Percentiles rank a stretch among this genome's conserved stretches.
These are phyloP conservation scores for Nothocercus julius DNA, from an alignment of 2,113 vertebrate genomes.

Conservation along the genomic window DNA sequence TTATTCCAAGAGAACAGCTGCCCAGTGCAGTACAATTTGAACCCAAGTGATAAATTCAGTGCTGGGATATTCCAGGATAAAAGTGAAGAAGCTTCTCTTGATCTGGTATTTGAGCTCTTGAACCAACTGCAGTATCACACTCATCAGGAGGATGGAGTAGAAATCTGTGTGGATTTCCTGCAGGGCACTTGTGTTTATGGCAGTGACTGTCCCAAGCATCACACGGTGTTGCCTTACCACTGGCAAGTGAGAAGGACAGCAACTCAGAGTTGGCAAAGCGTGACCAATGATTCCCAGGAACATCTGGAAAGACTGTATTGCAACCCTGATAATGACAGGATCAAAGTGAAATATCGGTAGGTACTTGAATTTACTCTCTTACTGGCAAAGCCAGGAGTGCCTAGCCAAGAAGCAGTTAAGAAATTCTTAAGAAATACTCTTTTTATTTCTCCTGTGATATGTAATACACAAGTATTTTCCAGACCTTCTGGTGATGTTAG, in stretches of 20 bases:
- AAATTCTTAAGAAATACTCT: neutral
- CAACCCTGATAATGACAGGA: conserved; percentile 96
- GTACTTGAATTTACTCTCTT: conserved; percentile 63
- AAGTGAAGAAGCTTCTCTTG: conserved; percentile 96
- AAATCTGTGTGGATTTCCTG: conserved; percentile 96
- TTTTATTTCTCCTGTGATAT: fast-evolving
- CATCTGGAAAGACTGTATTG: conserved; percentile 98
- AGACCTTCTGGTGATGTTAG: neutral
- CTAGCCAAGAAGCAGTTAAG: neutral
- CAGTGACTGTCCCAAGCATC: conserved; percentile 92
- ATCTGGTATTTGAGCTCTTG: conserved; percentile 95
- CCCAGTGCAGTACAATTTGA: conserved; percentile 77
- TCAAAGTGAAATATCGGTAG: conserved; percentile 93
- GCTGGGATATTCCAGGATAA: conserved; percentile 94
- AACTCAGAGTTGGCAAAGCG: conserved; percentile 90
- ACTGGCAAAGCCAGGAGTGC: neutral
- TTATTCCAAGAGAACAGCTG: conserved; percentile 77
- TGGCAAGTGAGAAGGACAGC: conserved; percentile 93
- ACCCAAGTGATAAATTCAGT: conserved; percentile 75
- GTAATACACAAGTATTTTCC: neutral
- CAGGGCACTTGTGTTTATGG: conserved; percentile 92
- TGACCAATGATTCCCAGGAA: conserved; percentile 95
- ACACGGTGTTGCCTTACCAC: conserved; percentile 94
- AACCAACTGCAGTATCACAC: conserved; percentile 98
- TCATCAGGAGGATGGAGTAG: conserved; percentile 89